These are phyloP conservation scores for Drosophila oshimai DNA, from an alignment of 1,140 invertebrate species.

Conservation along the genomic window DNA sequence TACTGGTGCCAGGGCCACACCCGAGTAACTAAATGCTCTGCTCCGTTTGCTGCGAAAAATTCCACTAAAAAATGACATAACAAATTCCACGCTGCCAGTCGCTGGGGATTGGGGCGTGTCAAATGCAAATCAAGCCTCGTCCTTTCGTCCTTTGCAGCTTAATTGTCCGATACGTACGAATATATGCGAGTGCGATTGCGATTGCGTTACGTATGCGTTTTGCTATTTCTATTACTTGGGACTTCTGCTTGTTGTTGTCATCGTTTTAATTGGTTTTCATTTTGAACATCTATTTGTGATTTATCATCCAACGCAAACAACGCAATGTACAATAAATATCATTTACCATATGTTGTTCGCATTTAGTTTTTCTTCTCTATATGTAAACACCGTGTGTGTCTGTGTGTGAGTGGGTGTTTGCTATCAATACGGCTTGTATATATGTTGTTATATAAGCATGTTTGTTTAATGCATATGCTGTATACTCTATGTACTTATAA, in stretches of 20 bases:
- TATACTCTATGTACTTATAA: conserved; percentile 28
- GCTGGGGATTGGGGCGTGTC: conserved; percentile 38
- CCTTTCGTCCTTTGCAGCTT: conserved; percentile 34
- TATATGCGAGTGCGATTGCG: conserved; percentile 4
- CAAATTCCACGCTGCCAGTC: conserved; percentile 35
- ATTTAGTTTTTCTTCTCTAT: conserved; percentile 23
- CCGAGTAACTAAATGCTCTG: conserved; percentile 37
- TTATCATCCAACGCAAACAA: conserved; percentile 66
- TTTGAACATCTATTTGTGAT: conserved; percentile 72
- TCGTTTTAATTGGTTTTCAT: conserved; percentile 63
- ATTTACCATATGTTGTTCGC: conserved; percentile 25
- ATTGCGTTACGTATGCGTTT: conserved; percentile 27
- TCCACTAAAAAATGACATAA: conserved; percentile 48
- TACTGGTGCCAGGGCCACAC: conserved; percentile 35
- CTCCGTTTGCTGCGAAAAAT: conserved; percentile 23
- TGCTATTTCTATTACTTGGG: conserved; percentile 29
- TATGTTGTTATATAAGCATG: conserved; percentile 41
- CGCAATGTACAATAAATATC: conserved; percentile 51
- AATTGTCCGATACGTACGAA: conserved; percentile 49
- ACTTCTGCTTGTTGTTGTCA: conserved; percentile 38
- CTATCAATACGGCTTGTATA: conserved; percentile 9
- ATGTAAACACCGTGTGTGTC: not conserved
- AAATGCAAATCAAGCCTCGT: conserved; percentile 45
- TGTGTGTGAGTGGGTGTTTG: conserved; percentile 7
- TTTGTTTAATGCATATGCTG: conserved; percentile 40